Percentiles rank a stretch among this genome's conserved stretches.
These are phyloP conservation scores for Acronicta alni DNA, from an alignment of 2,888 invertebrate genomes.

Conservation along the genomic window DNA sequence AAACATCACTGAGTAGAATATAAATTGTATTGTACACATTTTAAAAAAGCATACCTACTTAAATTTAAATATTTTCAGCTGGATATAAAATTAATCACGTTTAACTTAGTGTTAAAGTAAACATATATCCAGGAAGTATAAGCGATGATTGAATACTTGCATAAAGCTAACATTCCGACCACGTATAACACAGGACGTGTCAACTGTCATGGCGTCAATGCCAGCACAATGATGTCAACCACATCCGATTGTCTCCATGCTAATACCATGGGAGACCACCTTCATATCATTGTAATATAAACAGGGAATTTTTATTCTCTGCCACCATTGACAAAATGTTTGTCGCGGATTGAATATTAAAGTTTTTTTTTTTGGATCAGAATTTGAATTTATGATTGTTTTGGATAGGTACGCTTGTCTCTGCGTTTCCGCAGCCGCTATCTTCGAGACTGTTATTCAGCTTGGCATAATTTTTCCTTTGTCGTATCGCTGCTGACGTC, in stretches of 20 bases:
- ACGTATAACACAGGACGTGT: conserved; percentile 82
- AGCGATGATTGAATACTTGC: conserved; percentile 53
- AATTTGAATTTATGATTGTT: conserved; percentile 14
- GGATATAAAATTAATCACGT: conserved; percentile 22
- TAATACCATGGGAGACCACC: conserved; percentile 75
- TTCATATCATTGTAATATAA: conserved; percentile 65
- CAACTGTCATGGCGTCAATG: conserved; percentile 71
- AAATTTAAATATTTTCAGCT: conserved; percentile 12
- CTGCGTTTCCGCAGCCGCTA: conserved; percentile 53
- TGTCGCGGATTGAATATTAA: conserved; percentile 78
- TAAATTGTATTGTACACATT: too few species aligned
- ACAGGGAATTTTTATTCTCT: conserved; percentile 67
- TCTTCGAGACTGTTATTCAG: conserved; percentile 29
- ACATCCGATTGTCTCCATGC: conserved; percentile 78
- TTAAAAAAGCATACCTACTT: too few species aligned
- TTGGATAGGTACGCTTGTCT: conserved; percentile 20
- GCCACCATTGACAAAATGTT: conserved; percentile 74
- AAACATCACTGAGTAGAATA: too few species aligned
- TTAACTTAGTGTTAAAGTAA: conserved; percentile 38
- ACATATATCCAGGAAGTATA: conserved; percentile 65
- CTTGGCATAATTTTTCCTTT: conserved; percentile 14
- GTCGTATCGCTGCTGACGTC: conserved; percentile 15
- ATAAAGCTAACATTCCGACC: conserved; percentile 66
- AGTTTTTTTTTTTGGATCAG: conserved; percentile 18
- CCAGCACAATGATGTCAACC: conserved; percentile 74